Percentiles rank a stretch among this genome's conserved stretches.
Evolutionary conservation across 2,113 vertebrate genomes (phyloP).

Genomic region (Mystacornis crossleyi): DNA sequence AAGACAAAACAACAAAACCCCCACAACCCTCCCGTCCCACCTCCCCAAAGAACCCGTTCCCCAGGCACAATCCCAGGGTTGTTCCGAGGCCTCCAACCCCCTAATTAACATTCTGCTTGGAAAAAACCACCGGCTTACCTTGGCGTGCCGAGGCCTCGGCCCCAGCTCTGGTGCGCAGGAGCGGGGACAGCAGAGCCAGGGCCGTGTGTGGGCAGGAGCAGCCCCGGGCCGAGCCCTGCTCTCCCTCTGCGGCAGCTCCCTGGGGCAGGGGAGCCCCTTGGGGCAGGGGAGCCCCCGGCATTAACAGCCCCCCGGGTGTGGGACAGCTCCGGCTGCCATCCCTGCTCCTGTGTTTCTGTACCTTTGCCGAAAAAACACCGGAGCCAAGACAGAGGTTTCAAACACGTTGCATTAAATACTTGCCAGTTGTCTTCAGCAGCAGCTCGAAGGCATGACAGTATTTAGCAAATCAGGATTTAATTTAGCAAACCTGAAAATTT

Average conservation of each 20-base stretch:
- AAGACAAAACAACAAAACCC: background rate
- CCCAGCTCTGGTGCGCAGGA: fast-evolving
- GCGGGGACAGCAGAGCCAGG: fast-evolving
- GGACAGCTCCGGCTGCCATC: background rate
- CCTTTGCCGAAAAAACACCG: background rate
- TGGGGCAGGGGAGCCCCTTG: background rate
- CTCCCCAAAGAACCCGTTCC: background rate
- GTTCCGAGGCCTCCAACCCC: background rate
- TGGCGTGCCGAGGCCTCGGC: fast-evolving
- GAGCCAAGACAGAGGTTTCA: background rate
- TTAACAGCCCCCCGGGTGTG: background rate
- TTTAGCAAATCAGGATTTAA: background rate
- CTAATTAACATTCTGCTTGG: background rate
- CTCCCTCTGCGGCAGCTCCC: fast-evolving
- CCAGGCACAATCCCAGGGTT: background rate
- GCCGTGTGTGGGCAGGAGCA: fast-evolving
- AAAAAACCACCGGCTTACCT: background rate
- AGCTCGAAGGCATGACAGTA: background rate
- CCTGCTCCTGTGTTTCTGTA: fast-evolving
- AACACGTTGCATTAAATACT: background rate
- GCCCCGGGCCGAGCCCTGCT: fast-evolving
- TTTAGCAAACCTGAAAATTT: background rate
- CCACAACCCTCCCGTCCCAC: background rate
- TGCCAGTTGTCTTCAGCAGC: background rate
- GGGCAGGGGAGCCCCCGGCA: fast-evolving